These are phyloP conservation scores for Caenorhabditis sp. DNA, from an alignment of 2,888 invertebrate genomes.

Conservation along the genomic window DNA sequence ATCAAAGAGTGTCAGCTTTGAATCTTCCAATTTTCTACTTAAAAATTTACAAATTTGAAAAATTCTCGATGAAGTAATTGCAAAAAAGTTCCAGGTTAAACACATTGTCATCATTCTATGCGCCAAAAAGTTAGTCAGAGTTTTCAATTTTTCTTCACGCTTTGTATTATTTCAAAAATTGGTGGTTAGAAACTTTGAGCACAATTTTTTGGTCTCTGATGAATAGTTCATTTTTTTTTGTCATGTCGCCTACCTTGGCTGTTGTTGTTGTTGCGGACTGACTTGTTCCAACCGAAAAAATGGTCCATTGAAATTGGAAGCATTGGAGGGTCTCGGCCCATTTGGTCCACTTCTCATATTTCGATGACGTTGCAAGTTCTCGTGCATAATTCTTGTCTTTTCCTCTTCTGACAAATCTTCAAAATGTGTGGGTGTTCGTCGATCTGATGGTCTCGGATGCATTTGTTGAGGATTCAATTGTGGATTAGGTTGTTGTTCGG, in stretches of 20 bases:
- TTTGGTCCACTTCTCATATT: constrained; percentile 37
- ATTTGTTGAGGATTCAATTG: constrained; percentile 39
- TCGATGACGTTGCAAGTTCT: constrained; percentile 64
- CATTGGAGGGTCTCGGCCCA: constrained; percentile 40
- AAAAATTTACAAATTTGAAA: too few species aligned
- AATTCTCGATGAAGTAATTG: too few species aligned
- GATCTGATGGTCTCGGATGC: constrained; percentile 39
- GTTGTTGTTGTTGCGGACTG: constrained; percentile 31
- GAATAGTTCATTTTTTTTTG: too few species aligned
- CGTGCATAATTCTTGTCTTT: constrained; percentile 60
- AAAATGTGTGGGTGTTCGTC: constrained; percentile 50
- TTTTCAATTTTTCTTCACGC: too few species aligned
- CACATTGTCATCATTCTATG: too few species aligned
- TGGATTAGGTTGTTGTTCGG: not conserved
- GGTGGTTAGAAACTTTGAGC: too few species aligned
- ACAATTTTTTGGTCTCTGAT: not conserved
- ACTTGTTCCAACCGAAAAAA: constrained; percentile 68
- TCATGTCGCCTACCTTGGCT: constrained; percentile 1
- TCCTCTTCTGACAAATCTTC: constrained; percentile 60
- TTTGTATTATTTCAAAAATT: too few species aligned
- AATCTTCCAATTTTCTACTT: too few species aligned
- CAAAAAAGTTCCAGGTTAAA: too few species aligned
- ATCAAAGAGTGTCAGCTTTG: too few species aligned
- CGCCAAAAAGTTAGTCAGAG: too few species aligned
- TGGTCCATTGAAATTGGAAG: constrained; percentile 68